Evolutionary conservation across 2,888 invertebrate genomes (phyloP).

Genomic region (Eustalomyia histrio): DNA sequence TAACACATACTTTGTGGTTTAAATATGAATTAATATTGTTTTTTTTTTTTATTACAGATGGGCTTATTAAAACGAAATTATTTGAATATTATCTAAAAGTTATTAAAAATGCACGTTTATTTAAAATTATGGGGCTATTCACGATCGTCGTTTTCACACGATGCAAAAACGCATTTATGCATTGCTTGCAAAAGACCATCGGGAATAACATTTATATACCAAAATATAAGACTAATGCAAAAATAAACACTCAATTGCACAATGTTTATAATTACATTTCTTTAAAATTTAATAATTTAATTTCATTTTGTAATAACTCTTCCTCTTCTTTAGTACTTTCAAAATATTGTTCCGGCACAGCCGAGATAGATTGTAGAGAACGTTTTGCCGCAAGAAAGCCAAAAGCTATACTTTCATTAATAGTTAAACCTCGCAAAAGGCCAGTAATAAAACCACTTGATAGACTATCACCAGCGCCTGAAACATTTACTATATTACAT

Average conservation of each 20-base stretch:
- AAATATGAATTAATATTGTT: not conserved
- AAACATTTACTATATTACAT: slow-evolving; percentile 84
- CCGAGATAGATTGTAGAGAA: slow-evolving; percentile 82
- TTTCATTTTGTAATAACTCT: slow-evolving; percentile 29
- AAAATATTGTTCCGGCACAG: slow-evolving; percentile 82
- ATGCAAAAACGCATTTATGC: too few species aligned
- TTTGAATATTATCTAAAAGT: not conserved
- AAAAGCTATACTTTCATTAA: slow-evolving; percentile 82
- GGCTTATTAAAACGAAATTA: slow-evolving; percentile 71
- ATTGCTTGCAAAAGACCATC: too few species aligned
- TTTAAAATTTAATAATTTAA: slow-evolving; percentile 40
- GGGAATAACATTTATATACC: too few species aligned
- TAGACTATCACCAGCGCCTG: slow-evolving; percentile 91
- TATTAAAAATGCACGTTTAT: slow-evolving; percentile 14
- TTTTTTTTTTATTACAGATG: slow-evolving; percentile 70
- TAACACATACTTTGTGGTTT: not conserved
- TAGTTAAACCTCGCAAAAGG: slow-evolving; percentile 81
- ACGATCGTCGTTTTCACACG: too few species aligned
- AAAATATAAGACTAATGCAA: too few species aligned
- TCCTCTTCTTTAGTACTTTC: slow-evolving; percentile 59
- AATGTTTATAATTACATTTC: slow-evolving; percentile 36
- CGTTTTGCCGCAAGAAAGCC: slow-evolving; percentile 84
- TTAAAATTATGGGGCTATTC: not conserved
- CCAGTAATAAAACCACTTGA: slow-evolving; percentile 86
- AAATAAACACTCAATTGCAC: too few species aligned